Conservation (phyloP, 2,888 invertebrate species). For the Diadegma fenestrale region DNA sequence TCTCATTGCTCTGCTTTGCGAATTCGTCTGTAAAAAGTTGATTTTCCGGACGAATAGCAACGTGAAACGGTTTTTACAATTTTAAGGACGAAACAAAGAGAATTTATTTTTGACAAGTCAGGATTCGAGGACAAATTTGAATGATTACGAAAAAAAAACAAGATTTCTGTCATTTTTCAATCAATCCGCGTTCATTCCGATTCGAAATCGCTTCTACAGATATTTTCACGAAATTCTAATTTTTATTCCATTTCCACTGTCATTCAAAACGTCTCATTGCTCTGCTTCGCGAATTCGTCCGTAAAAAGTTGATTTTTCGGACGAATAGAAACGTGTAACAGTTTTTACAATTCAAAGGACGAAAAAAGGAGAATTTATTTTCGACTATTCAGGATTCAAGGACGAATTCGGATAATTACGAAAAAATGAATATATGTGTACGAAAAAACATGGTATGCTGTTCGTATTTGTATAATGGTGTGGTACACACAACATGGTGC, state of each 20-base stretch:
- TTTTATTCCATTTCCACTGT: not conserved
- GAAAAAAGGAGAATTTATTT: not conserved
- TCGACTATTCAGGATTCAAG: not conserved
- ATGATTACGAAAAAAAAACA: not conserved
- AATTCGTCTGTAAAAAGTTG: too few species aligned
- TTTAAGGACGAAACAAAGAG: too few species aligned
- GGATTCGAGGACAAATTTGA: too few species aligned
- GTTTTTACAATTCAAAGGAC: not conserved
- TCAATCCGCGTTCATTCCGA: not conserved
- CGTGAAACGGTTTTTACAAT: too few species aligned
- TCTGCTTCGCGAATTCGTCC: not conserved
- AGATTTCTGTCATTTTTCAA: not conserved
- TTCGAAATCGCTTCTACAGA: not conserved
- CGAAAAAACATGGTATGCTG: not conserved
- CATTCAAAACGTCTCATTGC: not conserved
- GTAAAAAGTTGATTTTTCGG: not conserved
- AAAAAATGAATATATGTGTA: not conserved
- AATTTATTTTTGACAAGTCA: too few species aligned
- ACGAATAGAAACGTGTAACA: too few species aligned
- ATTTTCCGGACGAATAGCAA: too few species aligned
- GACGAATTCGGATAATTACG: not conserved
- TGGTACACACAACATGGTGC: not conserved
- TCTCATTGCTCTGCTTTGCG: not conserved
- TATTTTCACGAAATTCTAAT: not conserved
- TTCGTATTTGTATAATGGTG: slow-evolving; percentile 13